phyloP scores from a whole-genome alignment of 2,888 invertebrate genomes.

The Oasisia sp. region DNA sequence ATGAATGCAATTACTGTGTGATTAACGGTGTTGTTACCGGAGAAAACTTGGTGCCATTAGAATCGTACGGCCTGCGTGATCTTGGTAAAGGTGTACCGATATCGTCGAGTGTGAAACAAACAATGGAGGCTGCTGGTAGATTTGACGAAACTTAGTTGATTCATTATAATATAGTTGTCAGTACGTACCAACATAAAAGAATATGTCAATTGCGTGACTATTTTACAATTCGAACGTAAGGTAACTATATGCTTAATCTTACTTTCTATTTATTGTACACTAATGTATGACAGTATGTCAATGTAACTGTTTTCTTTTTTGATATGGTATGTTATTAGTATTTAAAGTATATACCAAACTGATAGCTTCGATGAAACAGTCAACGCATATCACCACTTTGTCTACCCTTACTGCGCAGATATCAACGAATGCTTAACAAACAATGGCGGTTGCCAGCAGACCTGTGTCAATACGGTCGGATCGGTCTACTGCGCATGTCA shows the following conservation, averaged over 20 bases:
- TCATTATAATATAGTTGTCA: too few species aligned
- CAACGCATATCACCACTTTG: background rate
- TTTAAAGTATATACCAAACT: background rate
- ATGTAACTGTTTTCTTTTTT: background rate
- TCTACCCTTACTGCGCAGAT: slow-evolving; percentile 35
- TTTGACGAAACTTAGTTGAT: too few species aligned
- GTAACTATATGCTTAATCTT: background rate
- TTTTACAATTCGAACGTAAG: background rate
- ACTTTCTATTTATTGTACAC: background rate
- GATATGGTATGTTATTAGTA: background rate
- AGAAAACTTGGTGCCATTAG: too few species aligned
- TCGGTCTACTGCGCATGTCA: slow-evolving; percentile 36
- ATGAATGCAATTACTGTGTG: too few species aligned
- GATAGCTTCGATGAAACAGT: background rate
- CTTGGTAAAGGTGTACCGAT: too few species aligned
- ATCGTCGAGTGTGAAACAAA: too few species aligned
- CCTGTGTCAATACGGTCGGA: slow-evolving; percentile 39
- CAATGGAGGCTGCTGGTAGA: too few species aligned
- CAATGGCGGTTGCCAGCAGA: slow-evolving; percentile 48
- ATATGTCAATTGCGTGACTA: background rate
- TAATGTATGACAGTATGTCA: background rate
- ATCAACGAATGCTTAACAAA: slow-evolving; percentile 53
- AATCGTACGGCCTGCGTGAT: too few species aligned
- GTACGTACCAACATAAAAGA: too few species aligned
- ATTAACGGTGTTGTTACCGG: too few species aligned